Conservation (phyloP, 2,113 vertebrate species). For the Chamaetylas fuelleborni region DNA sequence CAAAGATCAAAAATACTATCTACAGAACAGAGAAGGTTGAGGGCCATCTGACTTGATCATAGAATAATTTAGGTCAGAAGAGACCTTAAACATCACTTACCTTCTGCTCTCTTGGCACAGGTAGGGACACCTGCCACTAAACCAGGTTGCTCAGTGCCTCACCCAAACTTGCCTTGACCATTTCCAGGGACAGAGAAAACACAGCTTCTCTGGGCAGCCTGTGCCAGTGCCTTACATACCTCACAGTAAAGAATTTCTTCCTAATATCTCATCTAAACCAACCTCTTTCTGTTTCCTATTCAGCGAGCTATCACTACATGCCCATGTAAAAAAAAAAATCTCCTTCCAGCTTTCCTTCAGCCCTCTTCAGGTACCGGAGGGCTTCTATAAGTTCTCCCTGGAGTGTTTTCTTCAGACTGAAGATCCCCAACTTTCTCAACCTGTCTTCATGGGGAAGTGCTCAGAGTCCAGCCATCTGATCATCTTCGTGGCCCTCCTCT, state of each 20-base stretch:
- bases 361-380: not conserved
- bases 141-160: not conserved
- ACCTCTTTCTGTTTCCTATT: not conserved
- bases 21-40: not conserved
- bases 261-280: not conserved
- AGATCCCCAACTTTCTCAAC: not conserved
- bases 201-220: not conserved
- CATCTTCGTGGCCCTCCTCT: accelerated
- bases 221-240: not conserved
- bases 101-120: not conserved
- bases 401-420: not conserved
- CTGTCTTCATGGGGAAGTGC: not conserved
- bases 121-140: not conserved
- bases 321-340: not conserved
- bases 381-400: not conserved
- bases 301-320: not conserved
- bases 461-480: not conserved
- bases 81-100: not conserved
- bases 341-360: not conserved
- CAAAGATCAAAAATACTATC: not conserved
- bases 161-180: not conserved
- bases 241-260: not conserved
- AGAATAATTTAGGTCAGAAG: not conserved
- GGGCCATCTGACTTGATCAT: not conserved
- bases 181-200: not conserved